Evolutionary conservation across 2,113 vertebrate species (phyloP).

Genomic region (Psophia crepitans): DNA sequence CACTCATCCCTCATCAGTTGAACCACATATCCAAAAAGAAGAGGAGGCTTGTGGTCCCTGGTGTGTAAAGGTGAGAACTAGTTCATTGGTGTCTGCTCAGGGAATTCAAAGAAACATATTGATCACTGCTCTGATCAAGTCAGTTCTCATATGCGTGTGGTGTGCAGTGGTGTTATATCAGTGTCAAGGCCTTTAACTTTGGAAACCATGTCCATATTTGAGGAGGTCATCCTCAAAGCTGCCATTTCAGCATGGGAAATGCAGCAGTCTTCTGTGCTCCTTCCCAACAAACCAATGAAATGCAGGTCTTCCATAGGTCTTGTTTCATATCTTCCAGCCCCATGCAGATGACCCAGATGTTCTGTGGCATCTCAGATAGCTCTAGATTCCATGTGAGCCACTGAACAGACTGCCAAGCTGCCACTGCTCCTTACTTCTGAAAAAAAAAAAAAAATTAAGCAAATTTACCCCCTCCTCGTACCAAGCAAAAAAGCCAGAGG

Average conservation of each 20-base stretch:
- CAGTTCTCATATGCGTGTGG: background rate
- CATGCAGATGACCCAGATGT: background rate
- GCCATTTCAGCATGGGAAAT: background rate
- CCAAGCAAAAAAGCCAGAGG: background rate
- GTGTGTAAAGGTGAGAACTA: slow-evolving; percentile 30
- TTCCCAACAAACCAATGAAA: background rate
- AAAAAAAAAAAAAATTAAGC: background rate
- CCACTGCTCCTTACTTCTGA: background rate
- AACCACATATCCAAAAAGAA: background rate
- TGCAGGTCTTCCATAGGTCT: background rate
- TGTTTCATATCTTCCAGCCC: background rate
- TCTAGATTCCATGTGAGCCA: background rate
- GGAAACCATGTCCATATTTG: background rate
- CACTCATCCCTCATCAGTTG: background rate
- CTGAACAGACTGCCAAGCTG: background rate
- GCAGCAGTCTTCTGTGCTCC: background rate
- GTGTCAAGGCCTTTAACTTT: background rate
- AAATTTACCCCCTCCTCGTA: background rate
- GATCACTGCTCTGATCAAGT: background rate
- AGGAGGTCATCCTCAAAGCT: background rate
- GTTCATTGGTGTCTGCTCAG: background rate
- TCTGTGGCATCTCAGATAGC: background rate
- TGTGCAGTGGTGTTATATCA: background rate
- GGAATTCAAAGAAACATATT: background rate
- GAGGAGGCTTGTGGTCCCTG: background rate